Percentiles rank a stretch among this genome's conserved stretches.
Evolutionary conservation across 2,113 vertebrate species (phyloP).

Genomic region (Entelurus aequoreus): DNA sequence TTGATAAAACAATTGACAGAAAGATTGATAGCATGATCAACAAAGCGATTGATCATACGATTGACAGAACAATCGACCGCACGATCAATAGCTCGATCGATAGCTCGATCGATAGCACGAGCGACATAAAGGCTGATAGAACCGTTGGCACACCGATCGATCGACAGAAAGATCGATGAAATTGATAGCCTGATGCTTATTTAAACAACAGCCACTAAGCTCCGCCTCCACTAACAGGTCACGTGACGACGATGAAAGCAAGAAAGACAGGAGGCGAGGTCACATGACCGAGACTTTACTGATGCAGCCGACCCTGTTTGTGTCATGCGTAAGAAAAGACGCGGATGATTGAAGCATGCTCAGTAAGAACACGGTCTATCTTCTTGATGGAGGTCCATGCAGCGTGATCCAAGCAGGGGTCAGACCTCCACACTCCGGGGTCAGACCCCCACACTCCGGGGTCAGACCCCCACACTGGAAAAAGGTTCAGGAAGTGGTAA

Average conservation of each 20-base stretch:
- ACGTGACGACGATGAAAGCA: background rate
- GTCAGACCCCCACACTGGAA: conserved; percentile 36
- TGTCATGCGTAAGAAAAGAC: conserved; percentile 63
- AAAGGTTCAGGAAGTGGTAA: conserved; percentile 36
- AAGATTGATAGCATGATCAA: too few relatives aligned
- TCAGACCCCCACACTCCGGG: conserved; percentile 38
- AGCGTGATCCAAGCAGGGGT: conserved; percentile 49
- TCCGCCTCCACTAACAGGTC: too few relatives aligned
- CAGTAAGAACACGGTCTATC: conserved; percentile 22
- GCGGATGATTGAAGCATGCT: conserved; percentile 63
- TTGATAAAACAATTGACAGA: too few relatives aligned
- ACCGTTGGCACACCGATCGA: too few relatives aligned
- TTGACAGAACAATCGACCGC: too few relatives aligned
- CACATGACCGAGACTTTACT: conserved; percentile 57
- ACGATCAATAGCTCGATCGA: too few relatives aligned
- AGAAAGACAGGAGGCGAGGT: conserved; percentile 21
- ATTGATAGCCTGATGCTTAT: too few relatives aligned
- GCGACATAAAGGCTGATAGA: too few relatives aligned
- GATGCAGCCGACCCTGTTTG: conserved; percentile 28
- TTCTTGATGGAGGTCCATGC: conserved; percentile 47
- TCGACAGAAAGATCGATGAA: too few relatives aligned
- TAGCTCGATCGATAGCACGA: too few relatives aligned
- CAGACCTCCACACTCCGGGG: conserved; percentile 51
- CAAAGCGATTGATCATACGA: too few relatives aligned
- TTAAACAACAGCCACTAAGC: too few relatives aligned